Evolutionary conservation across 2,113 vertebrate species (phyloP).

Genomic region (Nicator chloris): DNA sequence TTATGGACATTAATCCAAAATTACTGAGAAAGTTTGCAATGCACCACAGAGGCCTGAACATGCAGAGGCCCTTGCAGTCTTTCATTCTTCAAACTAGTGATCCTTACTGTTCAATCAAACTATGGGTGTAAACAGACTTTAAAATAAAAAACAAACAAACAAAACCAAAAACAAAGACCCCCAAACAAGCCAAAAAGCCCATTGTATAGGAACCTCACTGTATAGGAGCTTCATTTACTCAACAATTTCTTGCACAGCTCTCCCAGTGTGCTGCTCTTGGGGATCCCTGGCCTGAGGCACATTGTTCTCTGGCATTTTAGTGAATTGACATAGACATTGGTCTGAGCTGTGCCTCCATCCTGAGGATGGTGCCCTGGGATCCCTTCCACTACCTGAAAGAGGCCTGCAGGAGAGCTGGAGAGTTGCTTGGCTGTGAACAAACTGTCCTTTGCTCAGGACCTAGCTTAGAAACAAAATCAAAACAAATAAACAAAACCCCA

Average conservation of each 20-base stretch:
- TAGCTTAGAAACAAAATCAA: not conserved
- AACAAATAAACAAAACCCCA: not conserved
- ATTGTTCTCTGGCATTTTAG: not conserved
- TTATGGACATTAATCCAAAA: not conserved
- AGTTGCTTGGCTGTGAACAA: not conserved
- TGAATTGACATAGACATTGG: not conserved
- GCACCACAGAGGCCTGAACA: not conserved
- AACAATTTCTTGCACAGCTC: not conserved
- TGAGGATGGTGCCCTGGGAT: not conserved
- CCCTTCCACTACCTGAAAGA: not conserved
- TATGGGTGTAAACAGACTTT: not conserved
- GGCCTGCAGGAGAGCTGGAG: not conserved
- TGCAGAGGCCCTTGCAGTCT: not conserved
- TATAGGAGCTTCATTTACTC: not conserved
- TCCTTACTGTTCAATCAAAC: not conserved
- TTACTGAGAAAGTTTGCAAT: not conserved
- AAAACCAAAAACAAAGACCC: no score
- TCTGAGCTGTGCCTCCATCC: not conserved
- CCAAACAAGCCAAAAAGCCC: not conserved
- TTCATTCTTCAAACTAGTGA: not conserved
- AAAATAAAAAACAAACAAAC: not conserved
- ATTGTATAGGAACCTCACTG: not conserved
- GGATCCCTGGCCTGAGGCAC: not conserved
- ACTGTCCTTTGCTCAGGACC: not conserved
- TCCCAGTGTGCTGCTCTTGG: not conserved